Base-by-base conservation (phyloP, 2,888 invertebrate genomes). In the Drosophila demipolita region DNA sequence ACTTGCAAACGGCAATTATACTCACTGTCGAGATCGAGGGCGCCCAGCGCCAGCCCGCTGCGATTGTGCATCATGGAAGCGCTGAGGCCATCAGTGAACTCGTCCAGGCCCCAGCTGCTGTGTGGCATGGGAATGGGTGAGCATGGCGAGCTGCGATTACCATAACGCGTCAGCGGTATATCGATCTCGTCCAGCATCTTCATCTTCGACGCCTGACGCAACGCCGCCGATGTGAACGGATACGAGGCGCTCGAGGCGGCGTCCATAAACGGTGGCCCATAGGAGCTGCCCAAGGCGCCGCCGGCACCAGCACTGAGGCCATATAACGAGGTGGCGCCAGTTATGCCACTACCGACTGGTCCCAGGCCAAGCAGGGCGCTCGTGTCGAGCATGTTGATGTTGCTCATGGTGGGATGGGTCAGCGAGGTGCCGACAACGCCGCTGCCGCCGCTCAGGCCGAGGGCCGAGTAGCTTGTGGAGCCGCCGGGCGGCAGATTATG, bases 161-260 rank as follows among this genome's bases (percentile, higher is more conserved):
- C 94, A 90, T 94, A 95, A 90, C 95, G 94, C 86, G 94, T 94
- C 87, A 95, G 90, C 75, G 95, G 95, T 75, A 96, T 94, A 85
- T 96, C 96, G 74, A 96, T 95, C 91, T 96, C 96, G 83, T 96
- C 96, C 91, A 96, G 93, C 73, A 96, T 95, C 93, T 96, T 96
- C 92, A 96, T 93, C 93, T 96, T 96, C 60, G 94, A 93, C 42
- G 94, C 93, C 93, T 95, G 94, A 92, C 96, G 92, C 73, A 96
- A 92, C 23, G 96, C 96, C 89, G 96, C 96, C 69, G 96, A 95
- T 48, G 91, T 90, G 86, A 96, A 96, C 4, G 93, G 91, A 84
- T 93, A 94, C 91, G 92, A 94, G 91, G 92, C 94, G 91, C 83
- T 93, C 63, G 91, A 91, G 54, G 91, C 92, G 12, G 92, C 91